Evolutionary conservation across 1,140 invertebrate genomes (phyloP), one percentile per base, ranked within the genome.

Genomic region (Sitophilus oryzae): DNA sequence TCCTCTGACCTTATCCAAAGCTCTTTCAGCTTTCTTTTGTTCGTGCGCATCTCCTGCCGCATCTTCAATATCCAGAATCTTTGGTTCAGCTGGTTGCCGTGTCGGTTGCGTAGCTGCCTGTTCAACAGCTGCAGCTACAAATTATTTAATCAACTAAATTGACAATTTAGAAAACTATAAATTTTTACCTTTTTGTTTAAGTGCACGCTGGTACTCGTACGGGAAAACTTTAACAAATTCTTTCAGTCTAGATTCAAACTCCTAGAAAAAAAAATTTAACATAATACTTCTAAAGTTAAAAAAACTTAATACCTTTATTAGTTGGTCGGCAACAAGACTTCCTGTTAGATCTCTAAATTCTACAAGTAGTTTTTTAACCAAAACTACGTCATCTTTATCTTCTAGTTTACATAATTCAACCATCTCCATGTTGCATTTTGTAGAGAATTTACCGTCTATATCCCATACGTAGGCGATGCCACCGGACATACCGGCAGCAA

Each of bases 161-260:
- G n/a, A n/a, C n/a, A n/a, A n/a, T n/a, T n/a, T n/a, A n/a, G n/a
- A n/a, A n/a, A n/a, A n/a, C n/a, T n/a, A n/a, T n/a, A n/a, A n/a
- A n/a, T 34, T 75, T 62, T 59, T 84, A 80, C 48, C 82, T 62
- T 88, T 65, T 66, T 89, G 84, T 60, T 86, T 82, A 3, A 99
- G 73, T 4, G 88, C 96, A 59, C 90, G 78, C 67, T 97, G 93
- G 74, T 97, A 99, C 66, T 99, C 96, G 64, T 91, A 90, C 0
- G 96, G 96, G 77, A 98, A 99, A 46, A 98, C 93, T 79, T 99
- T 99, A 35, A 96, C 79, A 72, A 99, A 96, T 67, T 87, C 80
- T 21, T 81, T 79, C 6, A 85, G 83, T 34, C 84, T 80, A 55
- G 77, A 77, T 1, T 89, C 84, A 91, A 95, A 98, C 52, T 88